Conservation (phyloP, 37 sponge, comb jelly and placozoan species). For the Corticium candelabrum region DNA sequence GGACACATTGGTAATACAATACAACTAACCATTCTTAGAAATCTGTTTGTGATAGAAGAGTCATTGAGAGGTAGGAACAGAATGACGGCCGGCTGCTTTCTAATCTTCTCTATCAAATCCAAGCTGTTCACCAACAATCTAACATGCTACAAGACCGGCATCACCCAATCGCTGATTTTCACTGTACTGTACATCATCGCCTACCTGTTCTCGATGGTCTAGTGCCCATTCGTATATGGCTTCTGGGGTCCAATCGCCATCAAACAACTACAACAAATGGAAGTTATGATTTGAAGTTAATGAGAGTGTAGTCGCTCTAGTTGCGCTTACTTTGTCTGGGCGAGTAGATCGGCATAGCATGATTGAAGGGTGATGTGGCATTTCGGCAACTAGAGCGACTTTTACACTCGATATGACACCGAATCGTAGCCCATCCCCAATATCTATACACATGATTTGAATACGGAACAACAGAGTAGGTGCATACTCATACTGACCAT, state of each 20-base stretch:
- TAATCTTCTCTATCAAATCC: neutral
- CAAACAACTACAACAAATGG: neutral
- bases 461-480: neutral
- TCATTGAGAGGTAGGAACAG: neutral
- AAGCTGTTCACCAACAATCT: neutral
- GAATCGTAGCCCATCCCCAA: neutral
- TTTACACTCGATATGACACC: neutral
- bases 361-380: neutral
- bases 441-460: neutral
- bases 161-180: too few species aligned
- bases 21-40: too few species aligned
- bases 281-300: too few species aligned
- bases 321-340: too few species aligned
- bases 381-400: neutral
- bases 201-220: neutral
- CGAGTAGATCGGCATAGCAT: neutral
- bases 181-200: neutral
- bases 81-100: neutral
- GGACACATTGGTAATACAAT: too few species aligned
- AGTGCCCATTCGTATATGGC: neutral
- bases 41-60: too few species aligned
- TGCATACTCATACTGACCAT: neutral
- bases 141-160: neutral
- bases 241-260: neutral
- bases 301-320: too few species aligned